phyloP scores from a whole-genome alignment of 2,113 vertebrate species.

The Nyctereutes procyonoides region DNA sequence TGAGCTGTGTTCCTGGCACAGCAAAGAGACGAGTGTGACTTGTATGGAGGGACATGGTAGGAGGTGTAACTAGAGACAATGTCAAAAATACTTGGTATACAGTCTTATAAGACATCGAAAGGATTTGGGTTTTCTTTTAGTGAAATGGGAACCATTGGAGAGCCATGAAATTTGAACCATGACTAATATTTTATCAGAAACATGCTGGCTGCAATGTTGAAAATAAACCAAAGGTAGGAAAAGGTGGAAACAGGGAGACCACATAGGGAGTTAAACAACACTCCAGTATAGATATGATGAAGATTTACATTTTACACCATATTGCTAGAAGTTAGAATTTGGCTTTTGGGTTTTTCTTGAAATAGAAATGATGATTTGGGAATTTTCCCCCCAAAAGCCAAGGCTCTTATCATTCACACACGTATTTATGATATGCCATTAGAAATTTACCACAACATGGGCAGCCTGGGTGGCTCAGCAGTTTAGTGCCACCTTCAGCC shows the following conservation, averaged over 20 bases:
- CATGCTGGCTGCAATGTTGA: not conserved
- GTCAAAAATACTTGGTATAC: not conserved
- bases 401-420: not conserved
- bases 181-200: not conserved
- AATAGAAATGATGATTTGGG: not conserved
- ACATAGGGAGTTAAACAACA: not conserved
- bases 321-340: not conserved
- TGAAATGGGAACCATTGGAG: not conserved
- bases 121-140: not conserved
- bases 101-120: not conserved
- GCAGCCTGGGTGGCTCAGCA: too few relatives aligned
- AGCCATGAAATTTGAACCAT: not conserved
- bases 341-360: not conserved
- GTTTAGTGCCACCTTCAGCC: too few relatives aligned
- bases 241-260: not conserved
- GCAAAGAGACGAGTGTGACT: not conserved
- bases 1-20: not conserved
- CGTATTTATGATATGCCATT: not conserved
- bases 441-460: not conserved
- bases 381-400: not conserved
- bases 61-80: rapidly evolving
- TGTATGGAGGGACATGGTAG: rapidly evolving
- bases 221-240: not conserved
- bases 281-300: not conserved
- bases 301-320: not conserved